Conservation (phyloP, 2,797 vertebrate species). For the Gadopsis bispinosus region DNA sequence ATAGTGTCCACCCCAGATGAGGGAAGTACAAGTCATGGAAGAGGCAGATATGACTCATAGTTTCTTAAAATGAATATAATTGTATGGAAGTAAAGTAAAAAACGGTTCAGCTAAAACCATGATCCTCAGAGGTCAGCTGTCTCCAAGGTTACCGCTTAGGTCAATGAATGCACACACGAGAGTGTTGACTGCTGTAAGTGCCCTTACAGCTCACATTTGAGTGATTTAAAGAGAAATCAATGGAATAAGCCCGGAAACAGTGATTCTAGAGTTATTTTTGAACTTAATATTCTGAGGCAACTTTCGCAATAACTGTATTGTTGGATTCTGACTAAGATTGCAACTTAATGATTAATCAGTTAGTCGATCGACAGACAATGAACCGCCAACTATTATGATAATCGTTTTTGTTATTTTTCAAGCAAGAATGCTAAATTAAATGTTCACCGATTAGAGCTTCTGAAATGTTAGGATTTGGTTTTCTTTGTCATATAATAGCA, state of each 20-base stretch:
- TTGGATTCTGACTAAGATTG: background rate
- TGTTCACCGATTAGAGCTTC: background rate
- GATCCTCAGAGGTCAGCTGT: slow-evolving; percentile 56
- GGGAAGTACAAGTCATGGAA: slow-evolving; percentile 26
- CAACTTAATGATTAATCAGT: background rate
- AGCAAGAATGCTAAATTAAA: background rate
- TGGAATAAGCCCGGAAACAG: background rate
- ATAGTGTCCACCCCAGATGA: slow-evolving; percentile 18
- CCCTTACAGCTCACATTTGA: slow-evolving; percentile 19
- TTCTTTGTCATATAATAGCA: background rate
- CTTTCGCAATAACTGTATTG: background rate
- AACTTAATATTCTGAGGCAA: background rate
- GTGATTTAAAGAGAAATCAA: slow-evolving; percentile 30
- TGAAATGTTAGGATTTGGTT: background rate
- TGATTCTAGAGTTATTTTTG: background rate
- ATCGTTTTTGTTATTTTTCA: background rate
- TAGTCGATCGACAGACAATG: background rate
- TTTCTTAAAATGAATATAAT: slow-evolving; percentile 29
- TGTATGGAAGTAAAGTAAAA: slow-evolving; percentile 28
- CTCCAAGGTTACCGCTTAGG: slow-evolving; percentile 57
- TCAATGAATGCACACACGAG: slow-evolving; percentile 42
- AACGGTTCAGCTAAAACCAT: slow-evolving; percentile 24
- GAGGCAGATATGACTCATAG: slow-evolving; percentile 41
- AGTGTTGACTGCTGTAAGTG: slow-evolving; percentile 30
- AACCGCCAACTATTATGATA: background rate